Evolutionary conservation across 1,140 invertebrate genomes (phyloP), one percentile per base, ranked within the genome.

Genomic region (Drosophila varians): DNA sequence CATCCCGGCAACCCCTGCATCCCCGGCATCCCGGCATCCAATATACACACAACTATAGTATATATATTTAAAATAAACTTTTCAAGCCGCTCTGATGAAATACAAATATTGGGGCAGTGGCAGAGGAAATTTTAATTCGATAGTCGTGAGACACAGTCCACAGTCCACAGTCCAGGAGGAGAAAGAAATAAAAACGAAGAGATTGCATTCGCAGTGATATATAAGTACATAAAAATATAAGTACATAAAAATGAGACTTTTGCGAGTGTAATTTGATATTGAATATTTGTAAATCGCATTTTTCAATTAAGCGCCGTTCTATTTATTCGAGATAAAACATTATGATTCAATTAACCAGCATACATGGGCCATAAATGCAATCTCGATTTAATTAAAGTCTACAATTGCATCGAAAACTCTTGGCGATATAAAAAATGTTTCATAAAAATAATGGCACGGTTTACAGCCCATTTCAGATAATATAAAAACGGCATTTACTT

Each of bases 101-200:
- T 84, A 82, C 84, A 61, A 83, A 82, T 77, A 83, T 83, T 74
- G 79, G 54, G 47, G 69, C 69, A 42, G 54, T 19, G 64, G 34
- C 47, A 42, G 49, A 38, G 64, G 42, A 69, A 60, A 64, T 71
- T 83, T 84, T 84, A 83, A 84, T 84, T 83, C 57, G 56, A 77
- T 82, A 82, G 57, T 78, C 69, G 62, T 55, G 60, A 68, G 77
- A 71, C 54, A 46, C 53, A 56, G 26, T 26, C 52, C 23, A n/a
- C n/a, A n/a, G n/a, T n/a, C n/a, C n/a, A n/a, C n/a, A n/a, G n/a
- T n/a, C n/a, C n/a, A n/a, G n/a, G n/a, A 28, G 34, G 16, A n/a
- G 16, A 26, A 46, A 47, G 11, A 42, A 3, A 31, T 31, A 14
- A 3, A 42, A 23, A 46, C 28, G 26, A 18, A 16, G 75, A 57